Conservation (phyloP, 2,888 invertebrate genomes). For the Drosophila nr. perissopoda region DNA sequence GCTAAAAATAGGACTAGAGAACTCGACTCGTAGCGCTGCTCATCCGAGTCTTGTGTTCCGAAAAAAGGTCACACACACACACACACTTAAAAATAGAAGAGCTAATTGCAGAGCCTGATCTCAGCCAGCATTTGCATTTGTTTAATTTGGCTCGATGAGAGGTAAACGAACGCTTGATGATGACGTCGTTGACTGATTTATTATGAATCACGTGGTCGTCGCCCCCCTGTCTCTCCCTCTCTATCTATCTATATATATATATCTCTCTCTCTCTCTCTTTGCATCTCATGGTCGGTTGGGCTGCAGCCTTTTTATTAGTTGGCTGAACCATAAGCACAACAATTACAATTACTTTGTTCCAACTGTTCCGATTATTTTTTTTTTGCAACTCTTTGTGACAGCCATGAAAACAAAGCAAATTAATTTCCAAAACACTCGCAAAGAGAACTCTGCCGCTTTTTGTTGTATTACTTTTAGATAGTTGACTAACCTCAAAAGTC, state of each 20-base stretch:
- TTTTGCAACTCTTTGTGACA: slow-evolving; percentile 12
- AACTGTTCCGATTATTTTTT: slow-evolving; percentile 10
- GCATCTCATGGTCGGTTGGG: slow-evolving; percentile 51
- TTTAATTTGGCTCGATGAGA: slow-evolving; percentile 63
- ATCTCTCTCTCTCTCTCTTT: not conserved
- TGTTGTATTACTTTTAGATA: not conserved
- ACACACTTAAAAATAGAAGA: slow-evolving; percentile 65
- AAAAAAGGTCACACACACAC: slow-evolving; percentile 61
- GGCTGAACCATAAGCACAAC: slow-evolving; percentile 28
- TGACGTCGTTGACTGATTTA: slow-evolving; percentile 79
- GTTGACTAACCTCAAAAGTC: slow-evolving; percentile 4
- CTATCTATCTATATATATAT: not conserved
- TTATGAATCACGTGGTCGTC: slow-evolving; percentile 74
- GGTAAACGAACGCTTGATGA: slow-evolving; percentile 76
- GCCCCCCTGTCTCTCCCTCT: slow-evolving; percentile 22
- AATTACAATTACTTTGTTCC: slow-evolving; percentile 60
- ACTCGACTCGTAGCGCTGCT: slow-evolving; percentile 31
- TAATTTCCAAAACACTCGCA: slow-evolving; percentile 15
- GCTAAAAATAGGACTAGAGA: slow-evolving; percentile 55
- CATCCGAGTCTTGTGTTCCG: slow-evolving; percentile 44
- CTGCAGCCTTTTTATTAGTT: slow-evolving; percentile 33
- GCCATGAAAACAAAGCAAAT: slow-evolving; percentile 10
- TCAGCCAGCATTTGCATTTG: slow-evolving; percentile 38
- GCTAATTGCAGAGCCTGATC: slow-evolving; percentile 49
- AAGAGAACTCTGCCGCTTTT: slow-evolving; percentile 12